These are phyloP conservation scores for Perithous albicinctus DNA, from an alignment of 2,888 invertebrate genomes.

Conservation along the genomic window DNA sequence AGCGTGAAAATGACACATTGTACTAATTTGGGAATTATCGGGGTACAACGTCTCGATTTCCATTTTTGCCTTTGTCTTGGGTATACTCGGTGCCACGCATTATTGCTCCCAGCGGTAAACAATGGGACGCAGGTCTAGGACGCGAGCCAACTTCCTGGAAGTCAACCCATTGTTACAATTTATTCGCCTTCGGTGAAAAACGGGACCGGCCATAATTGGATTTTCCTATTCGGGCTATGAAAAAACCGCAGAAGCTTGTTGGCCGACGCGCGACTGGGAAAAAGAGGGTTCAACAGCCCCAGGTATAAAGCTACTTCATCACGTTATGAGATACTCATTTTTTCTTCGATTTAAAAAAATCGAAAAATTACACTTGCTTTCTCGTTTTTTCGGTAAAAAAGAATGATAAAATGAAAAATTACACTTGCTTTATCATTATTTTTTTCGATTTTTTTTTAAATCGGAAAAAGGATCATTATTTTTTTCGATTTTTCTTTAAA, in stretches of 20 bases:
- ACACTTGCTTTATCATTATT: too few species aligned
- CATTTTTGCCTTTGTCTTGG: conserved; percentile 19
- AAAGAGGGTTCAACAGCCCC: conserved; percentile 15
- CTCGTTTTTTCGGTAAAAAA: too few species aligned
- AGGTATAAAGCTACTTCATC: conserved; percentile 26
- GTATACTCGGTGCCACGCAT: conserved; percentile 23
- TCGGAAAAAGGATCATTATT: too few species aligned
- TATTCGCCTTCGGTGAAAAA: conserved; percentile 51
- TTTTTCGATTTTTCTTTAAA: too few species aligned
- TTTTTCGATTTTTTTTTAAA: too few species aligned
- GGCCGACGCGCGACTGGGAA: conserved; percentile 8
- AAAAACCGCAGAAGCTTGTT: conserved; percentile 62
- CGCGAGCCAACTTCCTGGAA: conserved; percentile 56
- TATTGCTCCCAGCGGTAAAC: conserved; percentile 37
- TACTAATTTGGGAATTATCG: conserved; percentile 16
- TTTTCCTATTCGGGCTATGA: conserved; percentile 62
- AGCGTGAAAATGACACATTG: conserved; percentile 10
- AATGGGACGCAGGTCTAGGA: conserved; percentile 61
- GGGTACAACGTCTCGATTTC: conserved; percentile 3
- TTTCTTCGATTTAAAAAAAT: too few species aligned
- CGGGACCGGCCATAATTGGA: conserved; percentile 67
- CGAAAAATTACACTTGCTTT: too few species aligned
- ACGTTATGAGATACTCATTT: background rate
- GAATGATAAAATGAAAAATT: too few species aligned
- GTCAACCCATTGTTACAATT: conserved; percentile 62